Percentiles rank a stretch among this genome's conserved stretches.
Conservation (phyloP, 2,888 invertebrate species). For the Eupithecia abbreviata region DNA sequence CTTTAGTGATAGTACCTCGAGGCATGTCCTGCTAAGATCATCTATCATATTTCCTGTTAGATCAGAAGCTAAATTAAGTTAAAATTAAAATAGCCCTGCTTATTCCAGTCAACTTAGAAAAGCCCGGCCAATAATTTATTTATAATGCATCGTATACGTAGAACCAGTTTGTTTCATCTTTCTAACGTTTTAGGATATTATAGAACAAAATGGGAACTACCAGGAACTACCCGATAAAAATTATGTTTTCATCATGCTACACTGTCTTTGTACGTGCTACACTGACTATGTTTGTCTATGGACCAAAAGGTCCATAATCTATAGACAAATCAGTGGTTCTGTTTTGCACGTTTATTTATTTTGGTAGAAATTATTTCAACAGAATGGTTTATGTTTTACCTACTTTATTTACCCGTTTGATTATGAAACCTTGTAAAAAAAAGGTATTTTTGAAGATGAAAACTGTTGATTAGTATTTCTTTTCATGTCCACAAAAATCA, state of each 20-base stretch:
- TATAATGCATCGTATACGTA: neutral
- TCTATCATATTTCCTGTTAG: too few relatives aligned
- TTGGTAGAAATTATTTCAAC: neutral
- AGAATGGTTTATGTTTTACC: neutral
- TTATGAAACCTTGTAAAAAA: neutral
- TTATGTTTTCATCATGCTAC: neutral
- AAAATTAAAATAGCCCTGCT: too few relatives aligned
- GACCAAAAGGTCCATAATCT: neutral
- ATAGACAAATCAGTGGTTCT: conserved; percentile 5
- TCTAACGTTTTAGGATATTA: neutral
- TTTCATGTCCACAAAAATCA: too few relatives aligned
- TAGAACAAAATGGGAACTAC: too few relatives aligned
- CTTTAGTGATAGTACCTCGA: too few relatives aligned
- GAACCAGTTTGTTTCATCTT: neutral
- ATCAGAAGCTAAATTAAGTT: too few relatives aligned
- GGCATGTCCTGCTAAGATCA: too few relatives aligned
- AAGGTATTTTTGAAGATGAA: neutral
- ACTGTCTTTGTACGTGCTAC: neutral
- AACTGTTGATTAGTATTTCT: too few relatives aligned
- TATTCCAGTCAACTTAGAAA: too few relatives aligned
- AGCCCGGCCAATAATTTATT: too few relatives aligned
- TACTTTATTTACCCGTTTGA: neutral
- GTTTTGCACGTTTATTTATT: neutral
- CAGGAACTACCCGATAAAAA: neutral
- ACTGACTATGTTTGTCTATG: neutral